These are phyloP conservation scores for Nasonia giraulti DNA, from an alignment of 1,140 invertebrate genomes.

Conservation along the genomic window DNA sequence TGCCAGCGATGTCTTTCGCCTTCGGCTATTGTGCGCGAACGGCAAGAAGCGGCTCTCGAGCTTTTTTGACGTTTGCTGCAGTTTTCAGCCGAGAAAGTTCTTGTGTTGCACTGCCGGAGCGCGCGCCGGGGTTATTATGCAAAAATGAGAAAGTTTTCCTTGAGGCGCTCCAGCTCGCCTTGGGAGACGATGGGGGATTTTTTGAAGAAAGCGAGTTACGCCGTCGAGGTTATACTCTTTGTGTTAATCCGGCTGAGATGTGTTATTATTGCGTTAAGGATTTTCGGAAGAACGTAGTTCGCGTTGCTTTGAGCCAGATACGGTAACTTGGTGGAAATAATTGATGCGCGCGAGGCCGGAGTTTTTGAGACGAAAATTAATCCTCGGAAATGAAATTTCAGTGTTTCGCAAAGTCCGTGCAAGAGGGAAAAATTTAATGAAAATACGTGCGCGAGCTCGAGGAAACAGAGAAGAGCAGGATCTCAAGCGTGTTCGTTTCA, in stretches of 20 bases:
- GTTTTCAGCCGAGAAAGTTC: background rate
- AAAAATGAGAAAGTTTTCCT: background rate
- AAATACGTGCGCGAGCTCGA: background rate
- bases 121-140: background rate
- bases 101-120: background rate
- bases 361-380: too few species aligned
- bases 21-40: background rate
- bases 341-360: too few species aligned
- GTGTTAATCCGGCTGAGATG: too few species aligned
- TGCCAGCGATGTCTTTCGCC: background rate
- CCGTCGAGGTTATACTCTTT: too few species aligned
- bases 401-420: background rate
- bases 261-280: too few species aligned
- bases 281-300: too few species aligned
- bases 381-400: background rate
- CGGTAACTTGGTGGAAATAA: too few species aligned
- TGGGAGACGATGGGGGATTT: too few species aligned
- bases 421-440: background rate
- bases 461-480: background rate
- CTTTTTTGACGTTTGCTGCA: background rate
- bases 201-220: too few species aligned
- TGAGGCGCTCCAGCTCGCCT: too few species aligned
- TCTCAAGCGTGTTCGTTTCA: too few species aligned
- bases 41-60: background rate
- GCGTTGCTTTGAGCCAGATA: too few species aligned